phyloP scores from a whole-genome alignment of 2,888 invertebrate species.

The Panopea generosa region DNA sequence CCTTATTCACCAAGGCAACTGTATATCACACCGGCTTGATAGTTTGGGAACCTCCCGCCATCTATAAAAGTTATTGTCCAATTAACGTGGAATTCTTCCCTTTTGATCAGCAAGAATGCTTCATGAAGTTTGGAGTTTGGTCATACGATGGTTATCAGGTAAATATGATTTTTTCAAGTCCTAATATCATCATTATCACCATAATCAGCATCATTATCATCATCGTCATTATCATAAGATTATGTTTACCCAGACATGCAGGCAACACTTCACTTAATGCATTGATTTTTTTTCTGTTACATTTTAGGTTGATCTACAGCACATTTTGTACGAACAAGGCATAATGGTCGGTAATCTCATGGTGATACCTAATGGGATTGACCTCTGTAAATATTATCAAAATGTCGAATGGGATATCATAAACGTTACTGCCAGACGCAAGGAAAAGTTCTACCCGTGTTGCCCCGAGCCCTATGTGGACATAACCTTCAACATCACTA shows the following conservation, averaged over 20 bases:
- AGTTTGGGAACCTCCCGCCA: conserved; percentile 98
- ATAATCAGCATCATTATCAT: too few relatives aligned
- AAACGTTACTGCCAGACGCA: conserved; percentile 87
- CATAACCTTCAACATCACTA: conserved; percentile 83
- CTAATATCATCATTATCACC: too few relatives aligned
- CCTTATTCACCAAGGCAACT: conserved; percentile 98
- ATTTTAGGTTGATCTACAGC: conserved; percentile 34
- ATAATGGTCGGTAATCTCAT: conserved; percentile 9
- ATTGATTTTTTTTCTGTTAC: too few relatives aligned
- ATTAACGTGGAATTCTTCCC: conserved; percentile 98
- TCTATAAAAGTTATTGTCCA: conserved; percentile 93
- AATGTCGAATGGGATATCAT: conserved; percentile 84
- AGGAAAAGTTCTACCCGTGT: conserved; percentile 86
- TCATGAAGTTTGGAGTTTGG: conserved; percentile 99
- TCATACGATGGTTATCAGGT: conserved; percentile 94
- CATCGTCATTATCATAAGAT: too few relatives aligned
- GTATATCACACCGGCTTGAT: conserved; percentile 96
- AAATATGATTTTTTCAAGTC: too few relatives aligned
- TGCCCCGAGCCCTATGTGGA: conserved; percentile 84
- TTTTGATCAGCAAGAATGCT: conserved; percentile 99
- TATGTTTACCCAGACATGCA: too few relatives aligned
- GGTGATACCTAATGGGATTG: conserved; percentile 75
- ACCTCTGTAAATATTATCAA: conserved; percentile 82
- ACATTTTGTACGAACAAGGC: conserved; percentile 22
- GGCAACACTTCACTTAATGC: too few relatives aligned